Conservation (phyloP, 2,113 vertebrate genomes). For the Rhea pennata region DNA sequence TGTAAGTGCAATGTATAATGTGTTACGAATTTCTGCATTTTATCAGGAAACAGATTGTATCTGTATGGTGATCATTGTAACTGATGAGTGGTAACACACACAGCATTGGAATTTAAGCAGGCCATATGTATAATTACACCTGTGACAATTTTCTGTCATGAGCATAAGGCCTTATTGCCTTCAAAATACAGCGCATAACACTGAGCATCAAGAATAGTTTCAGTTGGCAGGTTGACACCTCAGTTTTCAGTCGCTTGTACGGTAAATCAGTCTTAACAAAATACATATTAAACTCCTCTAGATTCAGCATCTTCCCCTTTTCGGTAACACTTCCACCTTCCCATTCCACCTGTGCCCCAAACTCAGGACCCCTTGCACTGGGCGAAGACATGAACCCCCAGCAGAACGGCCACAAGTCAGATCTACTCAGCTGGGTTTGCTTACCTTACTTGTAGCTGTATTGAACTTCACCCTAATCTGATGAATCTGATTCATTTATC, state of each 20-base stretch:
- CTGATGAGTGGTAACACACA: background rate
- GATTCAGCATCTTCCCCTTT: background rate
- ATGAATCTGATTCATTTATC: background rate
- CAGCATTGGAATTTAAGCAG: background rate
- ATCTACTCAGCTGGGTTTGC: fast-evolving
- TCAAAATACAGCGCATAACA: fast-evolving
- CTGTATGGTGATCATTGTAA: background rate
- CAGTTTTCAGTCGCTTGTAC: background rate
- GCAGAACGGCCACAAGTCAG: background rate
- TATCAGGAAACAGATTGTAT: constrained; percentile 25
- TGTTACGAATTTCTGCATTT: background rate
- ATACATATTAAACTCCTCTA: background rate
- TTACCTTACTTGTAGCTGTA: background rate
- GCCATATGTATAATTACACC: background rate
- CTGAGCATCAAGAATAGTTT: background rate
- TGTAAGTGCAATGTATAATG: background rate
- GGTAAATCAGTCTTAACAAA: background rate
- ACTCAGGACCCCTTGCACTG: fast-evolving
- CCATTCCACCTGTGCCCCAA: background rate
- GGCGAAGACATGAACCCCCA: background rate
- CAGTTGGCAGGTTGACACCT: background rate
- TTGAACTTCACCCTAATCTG: fast-evolving
- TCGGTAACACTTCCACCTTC: background rate
- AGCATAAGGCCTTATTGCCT: background rate
- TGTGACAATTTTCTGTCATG: constrained; percentile 10